A percentile compares a stretch with the other conserved stretches of the same genome.
These are phyloP conservation scores for Pararge aegeria DNA, from an alignment of 1,140 invertebrate genomes.

Conservation along the genomic window DNA sequence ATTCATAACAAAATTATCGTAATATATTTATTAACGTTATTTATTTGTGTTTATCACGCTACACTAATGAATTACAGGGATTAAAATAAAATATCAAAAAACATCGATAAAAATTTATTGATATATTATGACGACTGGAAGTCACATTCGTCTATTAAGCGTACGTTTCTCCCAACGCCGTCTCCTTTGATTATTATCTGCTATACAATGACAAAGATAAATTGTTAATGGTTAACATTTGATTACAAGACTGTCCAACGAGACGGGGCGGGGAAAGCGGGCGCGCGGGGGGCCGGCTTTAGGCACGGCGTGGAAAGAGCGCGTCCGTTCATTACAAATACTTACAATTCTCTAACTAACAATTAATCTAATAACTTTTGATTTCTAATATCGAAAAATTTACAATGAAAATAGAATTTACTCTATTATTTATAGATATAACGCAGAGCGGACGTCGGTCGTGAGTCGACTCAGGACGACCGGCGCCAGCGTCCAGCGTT, in stretches of 20 bases:
- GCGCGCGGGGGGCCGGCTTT: conserved; percentile 49
- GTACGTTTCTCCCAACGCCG: conserved; percentile 72
- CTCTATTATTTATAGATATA: conserved; percentile 70
- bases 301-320: conserved; percentile 60
- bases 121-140: conserved; percentile 64
- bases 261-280: conserved; percentile 51
- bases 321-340: conserved; percentile 66
- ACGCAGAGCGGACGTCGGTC: conserved; percentile 58
- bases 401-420: conserved; percentile 79
- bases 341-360: conserved; percentile 75
- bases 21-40: no score
- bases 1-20: no score
- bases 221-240: conserved; percentile 66
- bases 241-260: conserved; percentile 67
- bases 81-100: conserved; percentile 41
- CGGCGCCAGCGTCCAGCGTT: conserved; percentile 59
- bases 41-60: no score
- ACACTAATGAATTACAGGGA: background rate
- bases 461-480: conserved; percentile 62
- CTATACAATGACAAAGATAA: conserved; percentile 67
- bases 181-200: conserved; percentile 54
- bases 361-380: conserved; percentile 64
- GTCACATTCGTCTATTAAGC: conserved; percentile 68
- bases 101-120: conserved; percentile 79
- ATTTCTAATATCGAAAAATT: conserved; percentile 76